phyloP scores from a whole-genome alignment of 2,888 invertebrate species.

The Eilema caniola region DNA sequence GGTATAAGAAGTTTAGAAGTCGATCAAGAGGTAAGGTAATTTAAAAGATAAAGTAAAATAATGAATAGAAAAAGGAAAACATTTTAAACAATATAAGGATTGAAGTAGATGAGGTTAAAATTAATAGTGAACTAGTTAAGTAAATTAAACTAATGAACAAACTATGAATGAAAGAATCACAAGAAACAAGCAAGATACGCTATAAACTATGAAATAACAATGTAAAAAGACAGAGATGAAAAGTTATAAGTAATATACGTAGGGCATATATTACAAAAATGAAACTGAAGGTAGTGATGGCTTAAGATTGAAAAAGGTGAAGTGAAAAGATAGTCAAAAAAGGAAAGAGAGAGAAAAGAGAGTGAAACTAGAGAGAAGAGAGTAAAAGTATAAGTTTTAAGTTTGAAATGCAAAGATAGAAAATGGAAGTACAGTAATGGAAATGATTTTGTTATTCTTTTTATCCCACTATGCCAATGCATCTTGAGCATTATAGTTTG shows the following conservation, averaged over 20 bases:
- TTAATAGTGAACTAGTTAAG: not conserved
- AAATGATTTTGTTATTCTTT: not conserved
- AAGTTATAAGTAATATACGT: too few relatives aligned
- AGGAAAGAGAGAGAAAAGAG: too few relatives aligned
- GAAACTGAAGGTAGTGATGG: not conserved
- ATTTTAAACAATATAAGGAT: not conserved
- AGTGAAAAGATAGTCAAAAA: not conserved
- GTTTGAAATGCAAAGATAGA: not conserved
- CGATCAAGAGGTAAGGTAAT: not conserved
- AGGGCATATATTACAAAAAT: too few relatives aligned
- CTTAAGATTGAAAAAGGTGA: not conserved
- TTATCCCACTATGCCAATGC: not conserved
- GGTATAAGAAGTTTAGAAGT: not conserved
- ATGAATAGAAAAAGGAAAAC: not conserved
- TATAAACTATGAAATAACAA: not conserved
- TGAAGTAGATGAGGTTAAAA: not conserved
- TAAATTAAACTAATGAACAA: not conserved
- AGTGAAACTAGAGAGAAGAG: not conserved
- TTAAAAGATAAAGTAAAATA: not conserved
- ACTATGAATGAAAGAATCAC: too few relatives aligned
- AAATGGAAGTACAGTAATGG: not conserved
- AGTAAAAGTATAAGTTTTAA: not conserved
- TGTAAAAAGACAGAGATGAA: not conserved
- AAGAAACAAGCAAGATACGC: too few relatives aligned
- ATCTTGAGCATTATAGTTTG: not conserved